Conservation (phyloP, 92 coral and sea anemone genomes). For the Zoanthus solanderi region DNA sequence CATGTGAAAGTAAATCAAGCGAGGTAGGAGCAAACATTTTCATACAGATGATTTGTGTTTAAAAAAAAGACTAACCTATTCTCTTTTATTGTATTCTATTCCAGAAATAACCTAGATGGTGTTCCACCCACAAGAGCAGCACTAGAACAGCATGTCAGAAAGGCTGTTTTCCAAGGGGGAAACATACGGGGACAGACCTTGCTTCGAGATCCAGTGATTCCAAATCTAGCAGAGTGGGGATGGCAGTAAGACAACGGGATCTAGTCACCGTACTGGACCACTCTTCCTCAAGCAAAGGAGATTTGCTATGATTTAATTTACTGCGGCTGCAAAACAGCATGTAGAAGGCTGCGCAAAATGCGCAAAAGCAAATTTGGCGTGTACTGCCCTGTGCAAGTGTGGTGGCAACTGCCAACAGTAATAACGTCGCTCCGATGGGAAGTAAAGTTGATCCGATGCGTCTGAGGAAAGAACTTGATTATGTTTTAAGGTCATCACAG, state of each 20-base stretch:
- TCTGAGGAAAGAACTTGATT: too few relatives aligned
- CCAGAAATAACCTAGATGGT: conserved; percentile 11
- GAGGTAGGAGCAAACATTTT: background rate
- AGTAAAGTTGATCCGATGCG: too few relatives aligned
- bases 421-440: background rate
- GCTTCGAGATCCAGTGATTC: conserved; percentile 16
- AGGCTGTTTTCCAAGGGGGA: conserved; percentile 39
- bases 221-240: conserved; percentile 50
- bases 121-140: conserved; percentile 38
- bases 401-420: conserved; percentile 42
- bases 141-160: conserved; percentile 25
- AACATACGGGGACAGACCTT: conserved; percentile 38
- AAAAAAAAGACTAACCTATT: too few relatives aligned
- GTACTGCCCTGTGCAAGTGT: conserved; percentile 40
- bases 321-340: conserved; percentile 33
- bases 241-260: conserved; percentile 24
- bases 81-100: background rate
- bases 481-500: too few relatives aligned
- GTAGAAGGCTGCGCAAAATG: conserved; percentile 45
- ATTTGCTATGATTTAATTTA: conserved; percentile 48
- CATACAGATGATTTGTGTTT: too few relatives aligned
- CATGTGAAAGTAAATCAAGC: conserved; percentile 9
- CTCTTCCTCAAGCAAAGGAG: conserved; percentile 44
- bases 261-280: conserved; percentile 38
- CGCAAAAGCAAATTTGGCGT: conserved; percentile 37